Conservation (phyloP, 2,113 vertebrate genomes). For the Amblyornis subalaris region DNA sequence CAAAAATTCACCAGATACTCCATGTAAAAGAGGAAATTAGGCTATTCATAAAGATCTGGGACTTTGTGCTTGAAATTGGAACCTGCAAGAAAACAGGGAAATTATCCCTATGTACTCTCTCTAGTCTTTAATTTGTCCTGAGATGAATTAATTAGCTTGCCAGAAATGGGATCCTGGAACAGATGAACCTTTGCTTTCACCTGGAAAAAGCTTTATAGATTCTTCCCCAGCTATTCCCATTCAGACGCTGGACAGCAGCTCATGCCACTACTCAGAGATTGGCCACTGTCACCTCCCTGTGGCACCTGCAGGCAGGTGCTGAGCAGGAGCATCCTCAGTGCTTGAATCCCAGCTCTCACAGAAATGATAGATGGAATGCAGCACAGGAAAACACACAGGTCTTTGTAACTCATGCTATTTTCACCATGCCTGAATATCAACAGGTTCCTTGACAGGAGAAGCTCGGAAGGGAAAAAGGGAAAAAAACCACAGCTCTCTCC, state of each 20-base stretch:
- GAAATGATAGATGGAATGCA: not conserved
- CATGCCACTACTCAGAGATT: not conserved
- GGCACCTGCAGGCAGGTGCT: not conserved
- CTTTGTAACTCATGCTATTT: not conserved
- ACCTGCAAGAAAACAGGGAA: not conserved
- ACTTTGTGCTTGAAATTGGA: not conserved
- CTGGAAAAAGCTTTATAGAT: not conserved
- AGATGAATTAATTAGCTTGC: not conserved
- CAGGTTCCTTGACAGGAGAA: not conserved
- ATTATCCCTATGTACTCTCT: fast-evolving
- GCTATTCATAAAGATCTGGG: not conserved
- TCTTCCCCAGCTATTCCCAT: not conserved
- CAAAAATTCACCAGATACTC: not conserved
- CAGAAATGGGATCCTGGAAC: not conserved
- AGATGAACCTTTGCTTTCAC: not conserved
- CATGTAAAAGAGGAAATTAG: not conserved
- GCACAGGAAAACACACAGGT: not conserved
- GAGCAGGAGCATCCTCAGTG: not conserved
- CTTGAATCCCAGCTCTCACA: not conserved
- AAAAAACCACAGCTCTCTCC: not conserved
- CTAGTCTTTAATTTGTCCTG: not conserved
- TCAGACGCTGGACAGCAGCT: not conserved
- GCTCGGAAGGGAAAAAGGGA: not conserved
- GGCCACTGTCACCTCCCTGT: not conserved
- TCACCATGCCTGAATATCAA: not conserved